Percentiles rank a stretch among this genome's conserved stretches.
phyloP scores from a whole-genome alignment of 2,797 vertebrate species.

The Glyptemys insculpta region DNA sequence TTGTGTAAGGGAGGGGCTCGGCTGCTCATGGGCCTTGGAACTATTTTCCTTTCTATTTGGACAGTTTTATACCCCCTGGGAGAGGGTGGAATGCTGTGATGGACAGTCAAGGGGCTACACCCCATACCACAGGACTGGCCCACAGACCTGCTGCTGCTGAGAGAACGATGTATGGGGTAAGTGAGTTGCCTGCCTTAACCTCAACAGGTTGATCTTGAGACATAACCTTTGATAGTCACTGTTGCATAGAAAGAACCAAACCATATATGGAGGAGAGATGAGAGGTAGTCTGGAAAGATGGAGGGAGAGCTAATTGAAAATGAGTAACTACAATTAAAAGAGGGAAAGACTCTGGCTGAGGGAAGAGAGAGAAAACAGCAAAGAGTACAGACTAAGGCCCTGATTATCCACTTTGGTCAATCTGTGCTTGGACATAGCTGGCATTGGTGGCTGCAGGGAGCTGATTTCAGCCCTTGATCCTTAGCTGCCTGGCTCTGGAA shows the following conservation, averaged over 20 bases:
- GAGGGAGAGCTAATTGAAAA: not conserved
- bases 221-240: not conserved
- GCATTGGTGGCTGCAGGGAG: not conserved
- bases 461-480: not conserved
- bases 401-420: not conserved
- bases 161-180: too few relatives aligned
- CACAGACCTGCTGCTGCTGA: too few relatives aligned
- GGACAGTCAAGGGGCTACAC: too few relatives aligned
- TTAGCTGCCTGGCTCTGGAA: not conserved
- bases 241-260: not conserved
- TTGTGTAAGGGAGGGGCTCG: too few relatives aligned
- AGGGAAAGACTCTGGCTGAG: not conserved
- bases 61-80: too few relatives aligned
- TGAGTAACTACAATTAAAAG: not conserved
- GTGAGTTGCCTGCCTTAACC: too few relatives aligned
- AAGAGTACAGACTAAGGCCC: not conserved
- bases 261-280: not conserved
- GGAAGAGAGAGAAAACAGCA: not conserved
- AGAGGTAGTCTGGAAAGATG: not conserved
- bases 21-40: too few relatives aligned
- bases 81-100: too few relatives aligned
- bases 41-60: too few relatives aligned
- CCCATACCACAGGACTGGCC: too few relatives aligned
- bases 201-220: too few relatives aligned
- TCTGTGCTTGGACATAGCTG: too few relatives aligned